Evolutionary conservation across 2,888 invertebrate genomes (phyloP).

Genomic region (Campaea margaritaria): DNA sequence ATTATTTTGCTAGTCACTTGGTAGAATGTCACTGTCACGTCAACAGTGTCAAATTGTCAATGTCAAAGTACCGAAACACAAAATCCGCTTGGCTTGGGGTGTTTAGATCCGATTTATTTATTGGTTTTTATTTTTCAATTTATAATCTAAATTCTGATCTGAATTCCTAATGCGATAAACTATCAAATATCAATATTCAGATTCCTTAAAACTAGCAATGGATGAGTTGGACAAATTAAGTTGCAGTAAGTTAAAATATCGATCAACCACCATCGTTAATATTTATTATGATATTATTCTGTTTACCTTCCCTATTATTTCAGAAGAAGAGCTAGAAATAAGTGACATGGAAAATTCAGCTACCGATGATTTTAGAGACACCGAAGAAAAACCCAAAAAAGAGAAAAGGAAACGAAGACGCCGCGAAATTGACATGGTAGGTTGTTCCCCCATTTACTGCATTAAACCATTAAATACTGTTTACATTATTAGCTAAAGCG

Average conservation of each 20-base stretch:
- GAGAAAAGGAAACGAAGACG: conserved; percentile 73
- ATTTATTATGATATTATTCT: background rate
- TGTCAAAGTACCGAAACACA: too few species aligned
- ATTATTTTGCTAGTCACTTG: too few species aligned
- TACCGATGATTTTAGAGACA: conserved; percentile 71
- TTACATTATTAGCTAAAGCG: background rate
- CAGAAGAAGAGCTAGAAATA: conserved; percentile 76
- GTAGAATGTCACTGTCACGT: too few species aligned
- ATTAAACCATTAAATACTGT: background rate
- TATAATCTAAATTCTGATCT: too few species aligned
- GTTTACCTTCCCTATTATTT: conserved; percentile 33
- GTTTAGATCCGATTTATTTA: too few species aligned
- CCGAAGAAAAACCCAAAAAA: conserved; percentile 65
- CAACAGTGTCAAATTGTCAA: too few species aligned
- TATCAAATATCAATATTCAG: background rate
- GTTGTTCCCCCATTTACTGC: background rate
- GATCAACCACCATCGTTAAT: background rate
- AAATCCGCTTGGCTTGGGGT: too few species aligned
- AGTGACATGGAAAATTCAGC: conserved; percentile 79
- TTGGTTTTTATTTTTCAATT: too few species aligned
- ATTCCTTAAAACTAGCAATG: conserved; percentile 46
- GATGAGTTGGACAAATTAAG: conserved; percentile 76
- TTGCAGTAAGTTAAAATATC: conserved; percentile 68
- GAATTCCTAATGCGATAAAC: too few species aligned
- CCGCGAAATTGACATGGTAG: conserved; percentile 78